Percentiles rank a stretch among this genome's conserved stretches.
These are phyloP conservation scores for Saimiri boliviensis DNA, from an alignment of 2,113 vertebrate species.

Conservation along the genomic window DNA sequence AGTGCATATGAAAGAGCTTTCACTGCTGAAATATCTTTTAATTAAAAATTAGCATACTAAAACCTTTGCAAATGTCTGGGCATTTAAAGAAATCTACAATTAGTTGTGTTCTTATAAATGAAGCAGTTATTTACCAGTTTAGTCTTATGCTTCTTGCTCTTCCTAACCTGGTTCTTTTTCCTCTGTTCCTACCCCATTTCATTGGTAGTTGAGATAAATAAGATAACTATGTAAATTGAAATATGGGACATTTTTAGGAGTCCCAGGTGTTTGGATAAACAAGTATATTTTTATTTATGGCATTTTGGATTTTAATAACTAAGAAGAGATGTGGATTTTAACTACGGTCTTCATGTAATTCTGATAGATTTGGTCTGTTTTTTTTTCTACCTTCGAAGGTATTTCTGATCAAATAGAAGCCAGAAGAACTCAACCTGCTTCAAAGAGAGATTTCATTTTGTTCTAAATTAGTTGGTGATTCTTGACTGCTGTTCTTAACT, in stretches of 20 bases:
- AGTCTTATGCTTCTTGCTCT: conserved; percentile 51
- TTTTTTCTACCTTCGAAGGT: conserved; percentile 1
- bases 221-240: background rate
- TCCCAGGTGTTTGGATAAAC: background rate
- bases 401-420: background rate
- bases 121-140: conserved; percentile 77
- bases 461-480: background rate
- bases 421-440: background rate
- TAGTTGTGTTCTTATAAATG: conserved; percentile 83
- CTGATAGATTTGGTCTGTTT: background rate
- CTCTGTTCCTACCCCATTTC: background rate
- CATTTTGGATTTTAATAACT: conserved; percentile 14
- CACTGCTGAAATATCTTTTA: conserved; percentile 87
- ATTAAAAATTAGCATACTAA: conserved; percentile 91
- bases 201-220: background rate
- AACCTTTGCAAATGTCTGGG: conserved; percentile 85
- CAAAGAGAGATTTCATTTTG: background rate
- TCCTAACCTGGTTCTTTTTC: background rate
- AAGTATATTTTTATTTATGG: conserved; percentile 4
- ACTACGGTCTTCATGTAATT: background rate
- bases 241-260: background rate
- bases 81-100: conserved; percentile 82
- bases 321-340: background rate
- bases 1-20: conserved; percentile 92
- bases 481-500: background rate